Evolutionary conservation across 2,888 invertebrate genomes (phyloP).

Genomic region (Dicycla oo): DNA sequence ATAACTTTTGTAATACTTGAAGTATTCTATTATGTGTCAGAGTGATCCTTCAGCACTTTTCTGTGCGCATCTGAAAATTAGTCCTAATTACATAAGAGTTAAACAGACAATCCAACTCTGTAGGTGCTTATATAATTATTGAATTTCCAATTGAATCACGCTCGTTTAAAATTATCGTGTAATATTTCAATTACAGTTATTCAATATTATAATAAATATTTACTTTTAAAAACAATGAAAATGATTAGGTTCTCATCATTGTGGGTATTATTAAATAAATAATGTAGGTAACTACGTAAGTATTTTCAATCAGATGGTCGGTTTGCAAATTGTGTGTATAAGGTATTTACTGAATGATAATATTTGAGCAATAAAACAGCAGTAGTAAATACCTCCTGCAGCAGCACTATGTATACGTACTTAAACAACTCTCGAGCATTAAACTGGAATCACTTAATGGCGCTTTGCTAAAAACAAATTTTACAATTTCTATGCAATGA

Average conservation of each 20-base stretch:
- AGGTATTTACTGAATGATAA: background rate
- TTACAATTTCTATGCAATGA: too few species aligned
- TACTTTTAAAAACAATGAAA: background rate
- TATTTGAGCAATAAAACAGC: background rate
- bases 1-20: background rate
- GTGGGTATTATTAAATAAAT: background rate
- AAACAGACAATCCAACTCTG: background rate
- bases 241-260: background rate
- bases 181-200: background rate
- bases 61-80: slow-evolving; percentile 4
- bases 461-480: too few species aligned
- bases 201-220: background rate
- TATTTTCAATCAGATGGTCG: background rate
- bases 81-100: background rate
- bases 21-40: background rate
- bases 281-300: too few species aligned
- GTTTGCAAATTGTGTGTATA: background rate
- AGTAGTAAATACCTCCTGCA: background rate
- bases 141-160: background rate
- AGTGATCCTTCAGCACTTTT: background rate
- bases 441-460: too few species aligned
- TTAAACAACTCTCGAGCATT: too few species aligned
- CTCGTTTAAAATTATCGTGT: slow-evolving; percentile 3
- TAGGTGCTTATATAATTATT: background rate
- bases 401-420: background rate